A percentile compares a stretch with the other conserved stretches of the same genome.
These are phyloP conservation scores for Lepilemur ruficaudatus DNA, from an alignment of 2,797 vertebrate genomes.

Conservation along the genomic window DNA sequence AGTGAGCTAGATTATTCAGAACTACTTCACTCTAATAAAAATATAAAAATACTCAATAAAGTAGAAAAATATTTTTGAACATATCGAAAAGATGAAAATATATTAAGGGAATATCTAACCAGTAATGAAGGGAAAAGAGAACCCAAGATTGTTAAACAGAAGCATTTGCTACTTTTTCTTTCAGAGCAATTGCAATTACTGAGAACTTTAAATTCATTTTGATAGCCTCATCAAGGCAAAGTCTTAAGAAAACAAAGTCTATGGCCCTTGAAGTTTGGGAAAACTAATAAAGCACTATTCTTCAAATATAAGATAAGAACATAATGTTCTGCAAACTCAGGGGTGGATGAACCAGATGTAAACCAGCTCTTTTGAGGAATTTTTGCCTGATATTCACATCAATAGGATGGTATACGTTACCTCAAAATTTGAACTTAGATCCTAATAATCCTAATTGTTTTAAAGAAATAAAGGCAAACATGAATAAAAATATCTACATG, in stretches of 20 bases:
- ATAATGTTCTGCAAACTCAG: neutral
- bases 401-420: neutral
- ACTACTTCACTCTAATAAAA: neutral
- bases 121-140: neutral
- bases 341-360: neutral
- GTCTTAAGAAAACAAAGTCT: neutral
- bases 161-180: neutral
- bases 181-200: neutral
- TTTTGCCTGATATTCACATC: neutral
- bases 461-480: neutral
- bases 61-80: neutral
- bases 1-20: neutral
- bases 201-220: neutral
- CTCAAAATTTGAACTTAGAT: neutral
- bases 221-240: neutral
- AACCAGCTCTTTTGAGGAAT: neutral
- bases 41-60: neutral
- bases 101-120: neutral
- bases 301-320: neutral
- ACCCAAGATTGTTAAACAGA: neutral
- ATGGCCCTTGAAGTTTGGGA: neutral
- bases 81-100: neutral
- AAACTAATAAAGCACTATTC: neutral
- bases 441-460: neutral
- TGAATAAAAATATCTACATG: neutral